Evolutionary conservation across 2,113 vertebrate genomes (phyloP).

Genomic region (Scalopus aquaticus): DNA sequence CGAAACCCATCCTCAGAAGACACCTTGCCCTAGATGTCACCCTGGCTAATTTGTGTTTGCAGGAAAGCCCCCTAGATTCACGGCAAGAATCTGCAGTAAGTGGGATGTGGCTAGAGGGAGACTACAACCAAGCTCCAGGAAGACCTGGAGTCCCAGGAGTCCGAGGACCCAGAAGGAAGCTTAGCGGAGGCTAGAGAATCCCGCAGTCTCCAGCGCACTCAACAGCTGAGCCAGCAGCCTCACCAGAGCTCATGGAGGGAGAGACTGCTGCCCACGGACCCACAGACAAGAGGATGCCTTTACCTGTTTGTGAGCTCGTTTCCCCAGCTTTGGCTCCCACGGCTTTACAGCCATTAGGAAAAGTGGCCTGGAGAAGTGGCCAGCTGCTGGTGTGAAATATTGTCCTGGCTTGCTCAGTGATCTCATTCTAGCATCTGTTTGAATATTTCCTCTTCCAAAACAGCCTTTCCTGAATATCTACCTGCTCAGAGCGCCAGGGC

Average conservation of each 20-base stretch:
- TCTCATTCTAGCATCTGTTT: neutral
- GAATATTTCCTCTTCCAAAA: neutral
- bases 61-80: neutral
- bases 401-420: neutral
- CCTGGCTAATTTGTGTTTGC: neutral
- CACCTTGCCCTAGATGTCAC: neutral
- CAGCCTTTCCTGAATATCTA: neutral
- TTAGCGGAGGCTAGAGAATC: neutral
- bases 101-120: rapidly evolving
- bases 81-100: neutral
- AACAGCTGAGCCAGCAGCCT: neutral
- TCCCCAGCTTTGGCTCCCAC: neutral
- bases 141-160: neutral
- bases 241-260: neutral
- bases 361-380: neutral
- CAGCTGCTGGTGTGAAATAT: neutral
- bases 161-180: neutral
- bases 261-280: neutral
- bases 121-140: neutral
- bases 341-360: neutral
- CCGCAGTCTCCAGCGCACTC: neutral
- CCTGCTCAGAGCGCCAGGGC: neutral
- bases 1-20: neutral
- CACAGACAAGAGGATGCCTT: neutral
- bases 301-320: neutral